Evolutionary conservation across 1,140 invertebrate genomes (phyloP).

Genomic region (Coptotermes formosanus): DNA sequence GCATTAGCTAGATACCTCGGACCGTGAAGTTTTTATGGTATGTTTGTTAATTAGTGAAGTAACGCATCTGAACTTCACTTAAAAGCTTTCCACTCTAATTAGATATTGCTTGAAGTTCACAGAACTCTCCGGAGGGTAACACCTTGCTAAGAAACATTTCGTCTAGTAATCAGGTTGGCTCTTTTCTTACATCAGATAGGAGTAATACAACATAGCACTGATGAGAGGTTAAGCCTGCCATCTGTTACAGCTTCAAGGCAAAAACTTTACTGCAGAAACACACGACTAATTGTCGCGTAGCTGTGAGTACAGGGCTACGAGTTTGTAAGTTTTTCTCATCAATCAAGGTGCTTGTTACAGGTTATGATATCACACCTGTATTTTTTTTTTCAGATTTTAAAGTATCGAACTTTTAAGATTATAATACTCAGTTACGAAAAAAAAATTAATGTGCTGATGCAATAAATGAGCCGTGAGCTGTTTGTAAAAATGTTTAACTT

Average conservation of each 20-base stretch:
- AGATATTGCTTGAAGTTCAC: neutral
- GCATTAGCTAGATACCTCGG: neutral
- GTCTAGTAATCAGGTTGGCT: neutral
- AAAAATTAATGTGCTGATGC: no score
- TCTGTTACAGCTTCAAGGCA: neutral
- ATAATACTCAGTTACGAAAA: neutral
- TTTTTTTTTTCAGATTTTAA: neutral
- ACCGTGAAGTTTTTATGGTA: neutral
- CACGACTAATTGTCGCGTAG: neutral
- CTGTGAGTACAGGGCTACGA: neutral
- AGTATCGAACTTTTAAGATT: neutral
- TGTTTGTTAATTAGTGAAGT: slow-evolving; percentile 9
- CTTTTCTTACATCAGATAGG: neutral
- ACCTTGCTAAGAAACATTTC: neutral
- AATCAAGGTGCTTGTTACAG: neutral
- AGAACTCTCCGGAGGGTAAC: neutral
- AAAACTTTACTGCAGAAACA: neutral
- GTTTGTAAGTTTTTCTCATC: neutral
- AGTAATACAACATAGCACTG: neutral
- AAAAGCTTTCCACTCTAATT: slow-evolving; percentile 10
- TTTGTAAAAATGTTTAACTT: no score
- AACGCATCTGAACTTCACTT: neutral
- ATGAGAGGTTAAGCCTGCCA: neutral
- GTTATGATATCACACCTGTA: neutral
- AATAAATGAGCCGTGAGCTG: neutral